These are phyloP conservation scores for Nasua narica DNA, from an alignment of 2,797 vertebrate species.

Conservation along the genomic window DNA sequence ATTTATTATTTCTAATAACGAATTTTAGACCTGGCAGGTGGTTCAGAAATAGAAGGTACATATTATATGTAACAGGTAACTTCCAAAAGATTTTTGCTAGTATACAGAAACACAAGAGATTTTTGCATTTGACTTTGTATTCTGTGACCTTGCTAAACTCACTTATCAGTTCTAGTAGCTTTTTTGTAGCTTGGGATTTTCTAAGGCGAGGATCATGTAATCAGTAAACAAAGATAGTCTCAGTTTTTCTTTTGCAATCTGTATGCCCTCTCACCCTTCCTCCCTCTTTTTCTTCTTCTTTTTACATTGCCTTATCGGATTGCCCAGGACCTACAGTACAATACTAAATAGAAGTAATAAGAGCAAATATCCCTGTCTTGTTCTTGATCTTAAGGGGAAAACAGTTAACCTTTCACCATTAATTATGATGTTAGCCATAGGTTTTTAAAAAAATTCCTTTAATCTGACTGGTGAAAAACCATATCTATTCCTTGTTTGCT, in stretches of 20 bases:
- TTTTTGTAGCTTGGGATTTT: neutral
- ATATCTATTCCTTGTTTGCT: neutral
- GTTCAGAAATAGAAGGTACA: neutral
- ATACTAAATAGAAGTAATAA: neutral
- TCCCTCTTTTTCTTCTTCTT: neutral
- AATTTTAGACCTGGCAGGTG: neutral
- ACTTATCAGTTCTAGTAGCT: neutral
- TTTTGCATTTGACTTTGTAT: neutral
- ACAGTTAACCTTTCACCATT: neutral
- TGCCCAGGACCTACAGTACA: neutral
- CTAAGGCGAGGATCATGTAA: neutral
- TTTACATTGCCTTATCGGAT: neutral
- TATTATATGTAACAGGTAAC: neutral
- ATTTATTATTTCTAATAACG: slow-evolving; percentile 27
- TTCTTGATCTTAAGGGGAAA: neutral
- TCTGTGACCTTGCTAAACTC: neutral
- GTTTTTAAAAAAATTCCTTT: neutral
- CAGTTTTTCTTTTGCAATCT: neutral
- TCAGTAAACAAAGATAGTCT: neutral
- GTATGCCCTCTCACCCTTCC: neutral
- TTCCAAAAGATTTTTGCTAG: slow-evolving; percentile 13
- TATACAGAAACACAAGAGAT: neutral
- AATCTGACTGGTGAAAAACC: neutral
- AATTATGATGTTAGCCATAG: neutral
- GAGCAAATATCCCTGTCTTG: neutral